phyloP scores from a whole-genome alignment of 1,140 invertebrate genomes.

The Phenacoccus solenopsis region DNA sequence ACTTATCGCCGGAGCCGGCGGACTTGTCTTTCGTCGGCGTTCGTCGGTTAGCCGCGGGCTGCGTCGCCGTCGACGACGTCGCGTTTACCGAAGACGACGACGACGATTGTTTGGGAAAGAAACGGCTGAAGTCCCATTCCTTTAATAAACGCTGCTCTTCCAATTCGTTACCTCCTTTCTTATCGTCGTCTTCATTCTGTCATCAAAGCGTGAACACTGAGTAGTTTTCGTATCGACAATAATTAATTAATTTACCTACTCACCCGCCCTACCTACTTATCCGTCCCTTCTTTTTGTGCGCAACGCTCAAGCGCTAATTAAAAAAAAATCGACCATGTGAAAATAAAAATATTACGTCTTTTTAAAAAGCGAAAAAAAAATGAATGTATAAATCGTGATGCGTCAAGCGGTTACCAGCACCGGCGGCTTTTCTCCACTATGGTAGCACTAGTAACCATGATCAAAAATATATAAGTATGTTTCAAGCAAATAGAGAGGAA shows the following conservation, averaged over 20 bases:
- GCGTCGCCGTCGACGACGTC: not conserved
- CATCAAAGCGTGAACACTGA: not conserved
- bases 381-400: conserved; percentile 5
- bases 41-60: not conserved
- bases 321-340: too few relatives aligned
- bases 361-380: not conserved
- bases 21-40: not conserved
- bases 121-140: conserved; percentile 70
- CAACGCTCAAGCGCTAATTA: not conserved
- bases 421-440: not conserved
- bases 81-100: conserved; percentile 13
- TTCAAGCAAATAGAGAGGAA: not conserved
- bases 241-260: not conserved
- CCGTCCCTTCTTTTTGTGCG: not conserved
- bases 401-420: conserved; percentile 11
- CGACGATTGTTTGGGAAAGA: conserved; percentile 49
- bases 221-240: not conserved
- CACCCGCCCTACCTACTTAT: not conserved
- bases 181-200: not conserved
- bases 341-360: not conserved
- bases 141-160: conserved; percentile 60
- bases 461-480: not conserved
- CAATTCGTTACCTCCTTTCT: not conserved
- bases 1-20: not conserved
- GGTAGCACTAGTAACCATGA: conserved; percentile 12